phyloP scores from a whole-genome alignment of 1,140 invertebrate species.

The Holotrichia oblita region DNA sequence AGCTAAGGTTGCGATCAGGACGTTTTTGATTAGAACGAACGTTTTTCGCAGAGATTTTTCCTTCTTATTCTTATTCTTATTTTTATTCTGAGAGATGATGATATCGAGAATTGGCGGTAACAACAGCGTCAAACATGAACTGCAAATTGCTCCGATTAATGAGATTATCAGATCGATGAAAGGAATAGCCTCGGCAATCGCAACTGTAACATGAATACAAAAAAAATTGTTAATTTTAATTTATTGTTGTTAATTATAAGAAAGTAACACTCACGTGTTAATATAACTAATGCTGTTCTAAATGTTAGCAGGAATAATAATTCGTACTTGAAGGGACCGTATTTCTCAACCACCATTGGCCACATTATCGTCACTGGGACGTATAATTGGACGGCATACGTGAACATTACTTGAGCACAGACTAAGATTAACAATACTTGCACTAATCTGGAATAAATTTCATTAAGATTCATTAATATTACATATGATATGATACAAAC shows the following conservation, averaged over 20 bases:
- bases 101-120: constrained; percentile 8
- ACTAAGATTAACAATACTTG: constrained; percentile 20
- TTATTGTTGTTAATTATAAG: neutral
- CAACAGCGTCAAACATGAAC: constrained; percentile 11
- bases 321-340: neutral
- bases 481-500: too few species aligned
- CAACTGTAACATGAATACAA: neutral
- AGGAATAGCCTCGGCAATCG: constrained; percentile 18
- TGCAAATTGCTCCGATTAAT: constrained; percentile 21
- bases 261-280: constrained; percentile 15
- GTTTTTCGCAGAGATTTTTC: neutral
- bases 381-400: constrained; percentile 23
- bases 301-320: neutral
- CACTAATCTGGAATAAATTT: neutral
- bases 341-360: neutral
- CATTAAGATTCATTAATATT: too few species aligned
- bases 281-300: neutral
- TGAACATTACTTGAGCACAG: constrained; percentile 13
- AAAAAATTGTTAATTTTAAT: neutral
- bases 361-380: constrained; percentile 29
- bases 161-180: constrained; percentile 34
- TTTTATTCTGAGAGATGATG: neutral
- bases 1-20: neutral
- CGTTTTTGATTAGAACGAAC: neutral
- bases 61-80: neutral